Conservation (phyloP, 2,797 vertebrate species). For the Meda fulgida region DNA sequence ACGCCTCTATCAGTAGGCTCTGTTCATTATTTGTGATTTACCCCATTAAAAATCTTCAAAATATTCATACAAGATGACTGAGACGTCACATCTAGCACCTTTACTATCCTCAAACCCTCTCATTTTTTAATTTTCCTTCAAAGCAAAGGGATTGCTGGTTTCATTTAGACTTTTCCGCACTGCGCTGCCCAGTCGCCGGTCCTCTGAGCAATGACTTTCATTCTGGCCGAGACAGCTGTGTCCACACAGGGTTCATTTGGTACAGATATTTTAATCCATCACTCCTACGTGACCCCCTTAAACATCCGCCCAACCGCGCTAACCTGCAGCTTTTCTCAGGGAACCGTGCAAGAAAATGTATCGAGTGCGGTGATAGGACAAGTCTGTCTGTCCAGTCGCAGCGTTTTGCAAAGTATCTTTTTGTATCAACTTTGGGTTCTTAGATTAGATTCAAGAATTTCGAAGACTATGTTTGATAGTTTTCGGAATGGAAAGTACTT, state of each 20-base stretch:
- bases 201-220: conserved; percentile 72
- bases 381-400: not conserved
- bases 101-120: not conserved
- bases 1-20: too few species aligned
- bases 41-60: not conserved
- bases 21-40: not conserved
- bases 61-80: not conserved
- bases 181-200: conserved; percentile 59
- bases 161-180: conserved; percentile 53
- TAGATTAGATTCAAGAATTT: not conserved
- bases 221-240: conserved; percentile 67
- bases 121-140: conserved; percentile 38
- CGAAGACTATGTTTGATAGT: not conserved
- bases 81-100: not conserved
- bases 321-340: conserved; percentile 34
- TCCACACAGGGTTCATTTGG: conserved; percentile 63
- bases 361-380: not conserved
- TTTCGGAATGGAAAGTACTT: not conserved
- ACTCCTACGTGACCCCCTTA: conserved; percentile 57
- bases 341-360: conserved; percentile 8
- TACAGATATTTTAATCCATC: conserved; percentile 74
- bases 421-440: not conserved
- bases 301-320: conserved; percentile 42
- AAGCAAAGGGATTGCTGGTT: conserved; percentile 46
- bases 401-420: not conserved